A percentile compares a stretch with the other conserved stretches of the same genome.
Evolutionary conservation across 1,140 invertebrate genomes (phyloP).

Genomic region (Zaprionus tsacasi): DNA sequence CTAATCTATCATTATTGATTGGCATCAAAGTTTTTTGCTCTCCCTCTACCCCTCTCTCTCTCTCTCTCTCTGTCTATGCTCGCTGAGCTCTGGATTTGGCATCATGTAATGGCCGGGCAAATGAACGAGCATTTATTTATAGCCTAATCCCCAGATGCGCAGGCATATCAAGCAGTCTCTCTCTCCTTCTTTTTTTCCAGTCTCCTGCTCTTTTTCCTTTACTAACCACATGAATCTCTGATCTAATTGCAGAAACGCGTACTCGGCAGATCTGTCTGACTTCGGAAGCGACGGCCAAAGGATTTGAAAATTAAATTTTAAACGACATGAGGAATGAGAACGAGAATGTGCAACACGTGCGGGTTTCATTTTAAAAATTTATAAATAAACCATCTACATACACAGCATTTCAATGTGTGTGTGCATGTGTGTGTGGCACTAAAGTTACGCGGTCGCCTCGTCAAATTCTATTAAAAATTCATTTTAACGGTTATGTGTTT

Average conservation of each 20-base stretch:
- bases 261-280: neutral
- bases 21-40: constrained; percentile 59
- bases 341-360: constrained; percentile 73
- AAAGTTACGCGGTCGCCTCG: constrained; percentile 44
- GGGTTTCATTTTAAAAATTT: constrained; percentile 73
- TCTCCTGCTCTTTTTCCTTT: constrained; percentile 9
- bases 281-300: constrained; percentile 49
- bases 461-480: constrained; percentile 79
- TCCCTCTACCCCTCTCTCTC: neutral
- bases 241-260: constrained; percentile 61
- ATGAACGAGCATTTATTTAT: constrained; percentile 72
- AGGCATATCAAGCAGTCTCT: constrained; percentile 14
- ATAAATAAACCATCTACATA: constrained; percentile 50
- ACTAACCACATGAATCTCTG: constrained; percentile 48
- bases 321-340: constrained; percentile 31
- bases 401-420: constrained; percentile 7
- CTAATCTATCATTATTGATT: constrained; percentile 83
- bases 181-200: constrained; percentile 8
- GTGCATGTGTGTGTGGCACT: constrained; percentile 34
- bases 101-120: constrained; percentile 62
- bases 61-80: neutral
- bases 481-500: constrained; percentile 80
- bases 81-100: constrained; percentile 21
- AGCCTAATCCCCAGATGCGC: constrained; percentile 34
- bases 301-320: constrained; percentile 68